Evolutionary conservation across 1,140 invertebrate genomes (phyloP), one percentile per base, ranked within the genome.

Genomic region (Centruroides sculpturatus): DNA sequence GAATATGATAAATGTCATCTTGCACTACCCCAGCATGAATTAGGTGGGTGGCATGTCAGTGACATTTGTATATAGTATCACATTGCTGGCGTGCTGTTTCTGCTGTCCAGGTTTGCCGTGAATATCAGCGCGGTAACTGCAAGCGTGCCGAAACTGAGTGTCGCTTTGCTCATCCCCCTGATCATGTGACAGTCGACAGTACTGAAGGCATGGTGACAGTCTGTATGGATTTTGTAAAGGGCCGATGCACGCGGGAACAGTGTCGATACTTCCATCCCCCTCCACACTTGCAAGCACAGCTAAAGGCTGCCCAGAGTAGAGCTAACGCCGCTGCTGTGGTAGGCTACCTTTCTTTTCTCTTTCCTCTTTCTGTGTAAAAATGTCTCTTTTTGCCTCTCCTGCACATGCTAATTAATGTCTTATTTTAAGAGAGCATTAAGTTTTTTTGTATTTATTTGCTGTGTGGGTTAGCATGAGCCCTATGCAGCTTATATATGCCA

Each of bases 221-320:
- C 82, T 95, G 92, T 89, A 94, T 95, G 90, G 91, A 95, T 83
- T 90, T 89, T 82, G 86, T 94, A 82, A 94, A 93, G 83, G 88
- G 89, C 80, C 86, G 89, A 82, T 92, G 89, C 84, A 84, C 86
- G 83, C 87, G 89, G 81, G 87, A 90, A 80, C 87, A 87, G 82
- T 92, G 89, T 86, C 87, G 88, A 84, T 92, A 92, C 88, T 92
- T 91, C 84, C 89, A 92, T 83, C 89, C 89, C 82, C 87, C 88
- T 83, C 84, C 91, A 83, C 91, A 96, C 87, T 89, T 96, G 79
- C 89, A 93, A 87, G 89, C 89, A 82, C 90, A 93, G 87, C 90
- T 95, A 85, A 94, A 94, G 86, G 89, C 84, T 76, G 82, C 88
- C 83, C 89, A 76, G 67, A 73, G 72, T 66, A 61, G 87, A 84